Evolutionary conservation across 2,797 vertebrate genomes (phyloP).

Genomic region (Gouania willdenowi): DNA sequence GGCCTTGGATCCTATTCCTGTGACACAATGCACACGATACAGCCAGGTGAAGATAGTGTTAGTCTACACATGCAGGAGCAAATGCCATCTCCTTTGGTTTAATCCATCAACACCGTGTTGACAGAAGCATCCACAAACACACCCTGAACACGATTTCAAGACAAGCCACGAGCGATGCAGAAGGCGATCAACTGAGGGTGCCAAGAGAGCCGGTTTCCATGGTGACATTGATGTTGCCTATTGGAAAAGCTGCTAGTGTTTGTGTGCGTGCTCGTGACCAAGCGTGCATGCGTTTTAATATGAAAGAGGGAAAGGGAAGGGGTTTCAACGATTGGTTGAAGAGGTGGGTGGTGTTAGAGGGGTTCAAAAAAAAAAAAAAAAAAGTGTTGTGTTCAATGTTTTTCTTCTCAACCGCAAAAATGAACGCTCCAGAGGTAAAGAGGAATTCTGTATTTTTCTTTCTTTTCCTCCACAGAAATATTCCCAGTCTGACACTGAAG

Average conservation of each 20-base stretch:
- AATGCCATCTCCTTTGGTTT: not conserved
- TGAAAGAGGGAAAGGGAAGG: slow-evolving; percentile 25
- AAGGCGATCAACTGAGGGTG: slow-evolving; percentile 45
- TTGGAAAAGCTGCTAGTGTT: slow-evolving; percentile 14
- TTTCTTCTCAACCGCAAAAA: too few species aligned
- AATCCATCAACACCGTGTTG: slow-evolving; percentile 5
- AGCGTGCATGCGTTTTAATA: slow-evolving; percentile 15
- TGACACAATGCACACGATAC: not conserved
- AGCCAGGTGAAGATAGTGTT: too few species aligned
- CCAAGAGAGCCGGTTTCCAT: slow-evolving; percentile 64
- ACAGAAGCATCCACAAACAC: slow-evolving; percentile 6
- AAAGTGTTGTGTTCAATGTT: not conserved
- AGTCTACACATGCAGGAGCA: not conserved
- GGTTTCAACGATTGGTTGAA: slow-evolving; percentile 41
- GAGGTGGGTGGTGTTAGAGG: slow-evolving; percentile 32
- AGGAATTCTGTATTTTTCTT: too few species aligned
- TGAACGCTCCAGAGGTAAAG: too few species aligned
- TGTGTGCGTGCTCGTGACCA: not conserved
- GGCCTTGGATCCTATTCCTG: slow-evolving; percentile 18
- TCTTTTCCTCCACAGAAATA: too few species aligned
- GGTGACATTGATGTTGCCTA: slow-evolving; percentile 54
- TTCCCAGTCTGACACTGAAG: too few species aligned
- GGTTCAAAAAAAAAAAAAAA: not conserved
- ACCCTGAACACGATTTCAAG: slow-evolving; percentile 11
- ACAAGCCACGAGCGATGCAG: slow-evolving; percentile 33